Evolutionary conservation across 2,113 vertebrate genomes (phyloP).

Genomic region (Grus americana): DNA sequence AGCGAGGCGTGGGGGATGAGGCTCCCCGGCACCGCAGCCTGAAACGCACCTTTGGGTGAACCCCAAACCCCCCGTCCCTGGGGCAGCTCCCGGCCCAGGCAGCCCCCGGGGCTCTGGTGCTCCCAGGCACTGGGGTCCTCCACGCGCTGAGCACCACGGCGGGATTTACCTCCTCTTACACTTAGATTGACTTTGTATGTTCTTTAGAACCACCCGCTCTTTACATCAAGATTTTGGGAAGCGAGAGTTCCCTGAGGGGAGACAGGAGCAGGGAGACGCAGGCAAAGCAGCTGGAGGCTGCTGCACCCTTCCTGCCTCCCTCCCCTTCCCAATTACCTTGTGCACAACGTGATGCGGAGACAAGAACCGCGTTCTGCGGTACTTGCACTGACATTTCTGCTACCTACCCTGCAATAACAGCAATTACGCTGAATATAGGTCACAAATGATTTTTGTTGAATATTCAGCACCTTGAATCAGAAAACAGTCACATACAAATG

Average conservation of each 20-base stretch:
- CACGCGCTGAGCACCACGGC: rapidly evolving
- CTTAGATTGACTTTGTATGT: neutral
- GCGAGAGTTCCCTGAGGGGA: neutral
- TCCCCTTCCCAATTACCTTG: neutral
- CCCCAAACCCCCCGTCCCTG: rapidly evolving
- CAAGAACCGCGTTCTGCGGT: neutral
- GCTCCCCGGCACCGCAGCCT: rapidly evolving
- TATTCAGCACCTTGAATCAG: neutral
- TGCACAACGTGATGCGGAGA: rapidly evolving
- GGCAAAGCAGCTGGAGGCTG: neutral
- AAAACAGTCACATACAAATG: neutral
- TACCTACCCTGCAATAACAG: neutral
- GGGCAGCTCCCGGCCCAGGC: neutral
- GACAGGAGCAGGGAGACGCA: neutral
- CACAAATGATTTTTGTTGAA: neutral
- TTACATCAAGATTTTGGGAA: neutral
- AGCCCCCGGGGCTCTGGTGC: neutral
- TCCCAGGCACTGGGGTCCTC: neutral
- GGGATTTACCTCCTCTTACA: neutral
- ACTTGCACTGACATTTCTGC: neutral
- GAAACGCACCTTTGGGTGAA: neutral
- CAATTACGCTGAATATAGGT: neutral
- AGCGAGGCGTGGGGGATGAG: neutral
- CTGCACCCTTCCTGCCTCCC: neutral
- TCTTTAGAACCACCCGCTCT: neutral